phyloP scores from a whole-genome alignment of 2,888 invertebrate genomes.

The Cosmia pyralina region DNA sequence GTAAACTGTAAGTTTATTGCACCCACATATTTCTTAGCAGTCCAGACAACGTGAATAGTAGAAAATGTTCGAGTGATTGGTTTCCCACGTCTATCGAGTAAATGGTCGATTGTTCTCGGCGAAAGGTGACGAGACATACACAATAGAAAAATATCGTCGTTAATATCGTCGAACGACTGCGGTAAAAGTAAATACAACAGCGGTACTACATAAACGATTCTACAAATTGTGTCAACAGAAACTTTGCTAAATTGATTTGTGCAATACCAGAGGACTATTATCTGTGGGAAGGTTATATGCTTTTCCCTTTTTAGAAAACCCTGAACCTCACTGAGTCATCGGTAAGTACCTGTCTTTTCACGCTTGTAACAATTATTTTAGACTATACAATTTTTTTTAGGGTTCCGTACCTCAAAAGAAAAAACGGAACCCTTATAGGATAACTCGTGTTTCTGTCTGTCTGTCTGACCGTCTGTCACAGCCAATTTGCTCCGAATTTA shows the following conservation, averaged over 20 bases:
- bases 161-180: constrained; percentile 42
- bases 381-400: too few relatives aligned
- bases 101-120: constrained; percentile 53
- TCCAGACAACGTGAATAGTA: constrained; percentile 29
- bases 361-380: too few relatives aligned
- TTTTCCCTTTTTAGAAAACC: neutral
- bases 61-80: constrained; percentile 43
- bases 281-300: neutral
- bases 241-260: constrained; percentile 1
- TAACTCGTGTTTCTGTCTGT: too few relatives aligned
- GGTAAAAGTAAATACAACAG: constrained; percentile 50
- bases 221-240: constrained; percentile 4
- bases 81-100: constrained; percentile 53
- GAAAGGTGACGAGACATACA: constrained; percentile 52
- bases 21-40: constrained; percentile 26
- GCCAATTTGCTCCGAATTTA: too few relatives aligned
- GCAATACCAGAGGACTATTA: constrained; percentile 3
- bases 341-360: neutral
- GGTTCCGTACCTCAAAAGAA: too few relatives aligned
- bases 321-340: neutral
- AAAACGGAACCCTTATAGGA: too few relatives aligned
- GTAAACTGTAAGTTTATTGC: constrained; percentile 44
- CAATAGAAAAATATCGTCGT: constrained; percentile 45
- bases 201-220: neutral
- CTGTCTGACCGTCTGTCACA: too few relatives aligned